Conservation (phyloP, 2,888 invertebrate genomes). For the Cosmia trapezina region DNA sequence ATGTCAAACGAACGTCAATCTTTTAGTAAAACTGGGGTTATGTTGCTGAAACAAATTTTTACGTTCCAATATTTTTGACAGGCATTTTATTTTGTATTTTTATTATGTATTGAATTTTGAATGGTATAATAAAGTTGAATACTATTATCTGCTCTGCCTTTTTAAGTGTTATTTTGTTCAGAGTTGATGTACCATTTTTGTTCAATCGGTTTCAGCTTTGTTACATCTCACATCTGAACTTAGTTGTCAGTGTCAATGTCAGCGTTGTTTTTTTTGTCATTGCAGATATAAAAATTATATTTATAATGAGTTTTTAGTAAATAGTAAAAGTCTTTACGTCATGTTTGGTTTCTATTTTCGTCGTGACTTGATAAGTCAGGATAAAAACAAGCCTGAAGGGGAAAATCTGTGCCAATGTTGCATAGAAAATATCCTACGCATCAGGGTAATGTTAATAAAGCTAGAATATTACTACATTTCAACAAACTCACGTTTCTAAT, state of each 20-base stretch:
- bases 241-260: background rate
- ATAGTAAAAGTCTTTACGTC: background rate
- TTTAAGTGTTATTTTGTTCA: background rate
- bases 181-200: background rate
- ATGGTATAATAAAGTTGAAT: background rate
- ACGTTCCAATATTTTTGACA: slow-evolving; percentile 11
- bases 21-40: slow-evolving; percentile 32
- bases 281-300: accelerated
- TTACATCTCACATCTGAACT: background rate
- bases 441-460: slow-evolving; percentile 79
- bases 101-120: slow-evolving; percentile 1
- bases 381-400: slow-evolving; percentile 46
- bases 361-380: slow-evolving; percentile 16
- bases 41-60: slow-evolving; percentile 22
- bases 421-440: slow-evolving; percentile 78
- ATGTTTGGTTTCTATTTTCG: background rate
- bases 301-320: background rate
- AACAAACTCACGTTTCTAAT: slow-evolving; percentile 60
- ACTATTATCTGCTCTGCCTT: background rate
- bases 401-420: slow-evolving; percentile 74
- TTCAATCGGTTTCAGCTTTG: no score
- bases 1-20: slow-evolving; percentile 41
- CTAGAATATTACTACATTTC: slow-evolving; percentile 62
- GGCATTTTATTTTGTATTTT: background rate
- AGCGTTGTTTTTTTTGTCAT: background rate